phyloP scores from a whole-genome alignment of 1,140 invertebrate species.

The Mylabris phalerata region DNA sequence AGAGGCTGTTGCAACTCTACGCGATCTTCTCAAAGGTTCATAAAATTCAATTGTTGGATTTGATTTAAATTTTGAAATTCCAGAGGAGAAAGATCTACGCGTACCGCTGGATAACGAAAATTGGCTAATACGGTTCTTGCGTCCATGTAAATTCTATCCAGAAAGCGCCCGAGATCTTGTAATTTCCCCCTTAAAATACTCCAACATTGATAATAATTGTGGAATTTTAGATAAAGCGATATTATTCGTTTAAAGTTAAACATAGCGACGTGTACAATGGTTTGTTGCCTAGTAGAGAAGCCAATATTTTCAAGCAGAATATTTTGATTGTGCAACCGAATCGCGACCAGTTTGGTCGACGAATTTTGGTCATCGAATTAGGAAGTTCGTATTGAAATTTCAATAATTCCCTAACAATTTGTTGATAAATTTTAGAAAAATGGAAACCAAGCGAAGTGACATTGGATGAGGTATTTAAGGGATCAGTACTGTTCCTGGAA shows the following conservation, averaged over 20 bases:
- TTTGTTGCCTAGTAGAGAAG: constrained; percentile 61
- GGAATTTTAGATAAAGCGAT: constrained; percentile 60
- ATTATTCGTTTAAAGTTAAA: constrained; percentile 72
- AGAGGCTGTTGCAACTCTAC: constrained; percentile 55
- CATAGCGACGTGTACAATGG: constrained; percentile 64
- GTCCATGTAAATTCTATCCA: constrained; percentile 75
- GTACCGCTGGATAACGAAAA: constrained; percentile 62
- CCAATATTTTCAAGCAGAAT: constrained; percentile 70
- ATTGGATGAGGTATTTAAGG: constrained; percentile 76
- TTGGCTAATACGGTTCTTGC: constrained; percentile 67
- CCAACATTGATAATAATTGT: constrained; percentile 17
- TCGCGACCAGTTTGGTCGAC: constrained; percentile 64
- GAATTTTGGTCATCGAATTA: constrained; percentile 67
- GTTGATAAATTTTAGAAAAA: constrained; percentile 51
- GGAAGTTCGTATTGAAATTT: constrained; percentile 58
- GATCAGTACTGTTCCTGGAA: constrained; percentile 70
- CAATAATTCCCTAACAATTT: background rate
- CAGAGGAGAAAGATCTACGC: constrained; percentile 64
- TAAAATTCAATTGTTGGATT: background rate
- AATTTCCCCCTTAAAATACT: constrained; percentile 28
- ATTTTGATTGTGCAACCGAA: constrained; percentile 68
- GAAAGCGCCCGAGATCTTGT: constrained; percentile 67
- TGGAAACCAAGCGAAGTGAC: constrained; percentile 76
- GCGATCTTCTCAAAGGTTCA: constrained; percentile 61
- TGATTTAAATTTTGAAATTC: constrained; percentile 29